Evolutionary conservation across 2,113 vertebrate species (phyloP).

Genomic region (Gnathonemus longibarbis): DNA sequence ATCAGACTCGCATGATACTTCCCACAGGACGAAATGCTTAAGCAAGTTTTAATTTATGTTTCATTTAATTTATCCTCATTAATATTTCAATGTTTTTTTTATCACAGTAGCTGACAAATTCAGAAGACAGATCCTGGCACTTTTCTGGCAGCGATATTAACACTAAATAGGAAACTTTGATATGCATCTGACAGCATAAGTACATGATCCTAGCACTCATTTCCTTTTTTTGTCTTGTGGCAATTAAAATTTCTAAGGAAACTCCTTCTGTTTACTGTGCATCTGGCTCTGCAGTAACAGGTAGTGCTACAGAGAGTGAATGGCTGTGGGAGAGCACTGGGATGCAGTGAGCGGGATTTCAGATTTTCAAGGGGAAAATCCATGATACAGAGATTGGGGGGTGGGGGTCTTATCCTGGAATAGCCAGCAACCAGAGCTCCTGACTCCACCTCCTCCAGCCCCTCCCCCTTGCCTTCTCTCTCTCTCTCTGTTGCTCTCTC

Average conservation of each 20-base stretch:
- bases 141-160: not conserved
- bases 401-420: not conserved
- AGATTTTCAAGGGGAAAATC: not conserved
- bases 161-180: not conserved
- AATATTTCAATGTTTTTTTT: not conserved
- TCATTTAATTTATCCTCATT: not conserved
- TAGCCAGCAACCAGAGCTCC: constrained; percentile 23
- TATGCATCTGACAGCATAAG: not conserved
- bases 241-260: not conserved
- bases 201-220: not conserved
- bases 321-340: not conserved
- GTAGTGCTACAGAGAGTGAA: not conserved
- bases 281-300: not conserved
- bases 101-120: not conserved
- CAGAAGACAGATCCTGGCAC: not conserved
- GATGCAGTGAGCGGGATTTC: not conserved
- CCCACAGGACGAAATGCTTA: not conserved
- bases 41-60: not conserved
- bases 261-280: not conserved
- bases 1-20: not conserved
- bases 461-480: constrained; percentile 15
- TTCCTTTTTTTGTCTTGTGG: not conserved
- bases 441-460: constrained; percentile 15
- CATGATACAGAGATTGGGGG: not conserved
- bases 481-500: constrained; percentile 10